Conservation (phyloP, 1,140 invertebrate species). For the Papilio machaon region DNA sequence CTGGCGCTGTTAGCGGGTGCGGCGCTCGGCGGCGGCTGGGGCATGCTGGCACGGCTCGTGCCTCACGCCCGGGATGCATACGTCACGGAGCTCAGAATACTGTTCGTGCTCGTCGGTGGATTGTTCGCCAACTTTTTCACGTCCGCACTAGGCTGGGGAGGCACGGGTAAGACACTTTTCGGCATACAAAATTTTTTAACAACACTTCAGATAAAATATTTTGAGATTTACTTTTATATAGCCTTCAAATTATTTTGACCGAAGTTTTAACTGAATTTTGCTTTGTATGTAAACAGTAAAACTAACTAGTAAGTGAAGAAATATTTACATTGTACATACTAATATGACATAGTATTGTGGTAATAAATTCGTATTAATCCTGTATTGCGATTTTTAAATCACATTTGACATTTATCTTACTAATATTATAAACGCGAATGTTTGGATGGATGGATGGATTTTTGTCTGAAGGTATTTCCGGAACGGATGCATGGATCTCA, state of each 20-base stretch:
- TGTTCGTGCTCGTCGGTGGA: constrained; percentile 68
- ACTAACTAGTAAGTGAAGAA: not conserved
- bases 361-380: not conserved
- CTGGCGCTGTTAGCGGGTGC: constrained; percentile 82
- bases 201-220: not conserved
- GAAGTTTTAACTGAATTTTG: not conserved
- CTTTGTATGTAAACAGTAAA: not conserved
- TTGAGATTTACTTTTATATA: not conserved
- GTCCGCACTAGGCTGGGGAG: constrained; percentile 64
- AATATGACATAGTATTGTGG: not conserved
- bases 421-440: too few species aligned
- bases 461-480: too few species aligned
- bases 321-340: not conserved
- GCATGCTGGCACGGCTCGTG: constrained; percentile 86
- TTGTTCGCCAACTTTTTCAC: constrained; percentile 66
- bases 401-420: not conserved
- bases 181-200: constrained; percentile 14
- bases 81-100: constrained; percentile 76
- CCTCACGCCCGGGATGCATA: constrained; percentile 89
- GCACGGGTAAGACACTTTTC: constrained; percentile 56
- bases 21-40: constrained; percentile 89
- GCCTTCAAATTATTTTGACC: not conserved
- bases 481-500: too few species aligned
- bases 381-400: not conserved
- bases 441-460: too few species aligned